These are phyloP conservation scores for Phoxinus phoxinus DNA, from an alignment of 2,113 vertebrate species.

Conservation along the genomic window DNA sequence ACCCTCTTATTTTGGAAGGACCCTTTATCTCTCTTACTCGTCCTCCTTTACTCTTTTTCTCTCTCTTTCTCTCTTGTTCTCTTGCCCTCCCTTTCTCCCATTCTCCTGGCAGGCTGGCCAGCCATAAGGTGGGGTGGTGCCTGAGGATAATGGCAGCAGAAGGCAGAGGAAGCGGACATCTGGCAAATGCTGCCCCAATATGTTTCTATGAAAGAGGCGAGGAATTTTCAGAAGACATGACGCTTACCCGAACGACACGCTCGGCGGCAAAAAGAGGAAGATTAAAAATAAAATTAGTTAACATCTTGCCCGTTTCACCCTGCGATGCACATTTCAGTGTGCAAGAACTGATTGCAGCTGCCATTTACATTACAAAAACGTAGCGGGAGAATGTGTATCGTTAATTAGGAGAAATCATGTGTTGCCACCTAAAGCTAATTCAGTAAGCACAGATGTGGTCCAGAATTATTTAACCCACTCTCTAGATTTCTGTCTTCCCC, in stretches of 20 bases:
- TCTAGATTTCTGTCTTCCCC: conserved; percentile 58
- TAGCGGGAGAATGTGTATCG: conserved; percentile 54
- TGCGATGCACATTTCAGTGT: conserved; percentile 79
- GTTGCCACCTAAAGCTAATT: conserved; percentile 73
- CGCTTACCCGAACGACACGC: conserved; percentile 86
- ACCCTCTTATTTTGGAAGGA: conserved; percentile 76
- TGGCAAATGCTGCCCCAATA: conserved; percentile 99
- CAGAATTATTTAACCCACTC: conserved; percentile 71
- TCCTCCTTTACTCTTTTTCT: not conserved
- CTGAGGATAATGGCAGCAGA: conserved; percentile 98
- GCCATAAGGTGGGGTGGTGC: conserved; percentile 98
- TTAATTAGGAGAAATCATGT: conserved; percentile 79
- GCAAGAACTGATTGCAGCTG: conserved; percentile 52
- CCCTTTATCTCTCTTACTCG: conserved; percentile 20
- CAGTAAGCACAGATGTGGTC: conserved; percentile 77
- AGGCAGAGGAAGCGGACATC: conserved; percentile 98
- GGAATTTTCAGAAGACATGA: conserved; percentile 94
- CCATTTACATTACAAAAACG: conserved; percentile 63
- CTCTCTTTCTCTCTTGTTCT: not conserved
- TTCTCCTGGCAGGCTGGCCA: conserved; percentile 84
- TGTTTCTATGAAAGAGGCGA: conserved; percentile 98
- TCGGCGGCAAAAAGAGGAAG: conserved; percentile 85
- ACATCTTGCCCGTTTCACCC: conserved; percentile 87
- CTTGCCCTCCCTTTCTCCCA: conserved; percentile 45
- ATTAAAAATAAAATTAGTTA: conserved; percentile 93